Conservation (phyloP, 2,888 invertebrate genomes). For the Latrodectus hesperus region DNA sequence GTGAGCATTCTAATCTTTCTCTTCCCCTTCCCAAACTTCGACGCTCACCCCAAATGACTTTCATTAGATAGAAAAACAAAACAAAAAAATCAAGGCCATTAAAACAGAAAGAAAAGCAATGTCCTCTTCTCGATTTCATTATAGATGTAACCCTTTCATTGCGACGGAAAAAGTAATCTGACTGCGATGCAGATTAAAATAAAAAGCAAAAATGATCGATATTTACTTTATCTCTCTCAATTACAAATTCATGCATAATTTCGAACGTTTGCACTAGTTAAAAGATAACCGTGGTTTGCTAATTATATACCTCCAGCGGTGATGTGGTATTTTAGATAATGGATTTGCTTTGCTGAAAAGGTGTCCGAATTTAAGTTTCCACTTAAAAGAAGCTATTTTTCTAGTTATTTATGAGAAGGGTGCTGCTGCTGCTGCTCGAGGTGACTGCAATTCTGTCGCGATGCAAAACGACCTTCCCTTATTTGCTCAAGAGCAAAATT, state of each 20-base stretch:
- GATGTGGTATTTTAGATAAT: background rate
- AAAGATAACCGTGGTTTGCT: background rate
- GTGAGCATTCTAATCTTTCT: background rate
- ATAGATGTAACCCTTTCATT: background rate
- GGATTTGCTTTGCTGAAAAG: too few relatives aligned
- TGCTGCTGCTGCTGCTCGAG: too few relatives aligned
- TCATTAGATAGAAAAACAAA: background rate
- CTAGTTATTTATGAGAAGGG: too few relatives aligned
- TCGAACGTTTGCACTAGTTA: conserved; percentile 1
- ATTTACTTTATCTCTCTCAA: background rate
- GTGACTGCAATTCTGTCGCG: too few relatives aligned
- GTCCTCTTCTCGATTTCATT: background rate
- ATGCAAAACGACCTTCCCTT: too few relatives aligned
- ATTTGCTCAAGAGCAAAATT: too few relatives aligned
- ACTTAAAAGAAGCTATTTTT: too few relatives aligned
- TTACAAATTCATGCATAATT: background rate
- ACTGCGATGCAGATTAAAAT: background rate
- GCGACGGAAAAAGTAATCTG: background rate
- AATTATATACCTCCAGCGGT: background rate
- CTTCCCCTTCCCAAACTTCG: background rate
- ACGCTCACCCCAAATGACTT: background rate
- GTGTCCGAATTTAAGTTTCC: too few relatives aligned
- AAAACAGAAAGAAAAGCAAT: background rate
- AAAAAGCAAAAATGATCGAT: background rate
- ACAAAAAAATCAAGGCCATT: background rate